Evolutionary conservation across 2,797 vertebrate genomes (phyloP), one percentile per base, ranked within the genome.

Genomic region (Merluccius polli): DNA sequence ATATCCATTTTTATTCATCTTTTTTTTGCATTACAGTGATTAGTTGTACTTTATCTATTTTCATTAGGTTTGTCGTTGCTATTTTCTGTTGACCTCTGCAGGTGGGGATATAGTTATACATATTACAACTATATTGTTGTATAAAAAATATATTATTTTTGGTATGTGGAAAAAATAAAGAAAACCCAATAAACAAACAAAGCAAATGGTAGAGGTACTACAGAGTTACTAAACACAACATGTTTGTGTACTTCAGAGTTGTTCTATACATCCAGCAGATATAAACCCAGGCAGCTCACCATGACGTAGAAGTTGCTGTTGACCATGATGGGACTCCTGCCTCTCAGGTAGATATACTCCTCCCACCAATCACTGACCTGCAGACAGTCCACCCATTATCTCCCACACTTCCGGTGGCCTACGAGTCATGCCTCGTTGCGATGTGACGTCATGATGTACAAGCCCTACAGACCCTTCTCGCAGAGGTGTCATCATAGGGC

Each of bases 361-460:
- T 98, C 97, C 97, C 97, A 98, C 97, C 97, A 98, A 89, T 98
- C 97, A 32, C 97, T 98, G 74, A 99, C 97, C 97, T 99, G 73
- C 31, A 69, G 31, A 10, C 0, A 69, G 12, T 32, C n/a, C 31
- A 36, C n/a, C 2, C 31, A 33, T 68, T 32, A 70, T 21, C 9
- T 52, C 29, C 35, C 1, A 69, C 59, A 65, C 10, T 65, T 12
- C 1, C 38, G 4, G 3, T 41, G 38, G 38, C 38, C 38, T 21
- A n/a, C n/a, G n/a, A n/a, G n/a, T n/a, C n/a, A n/a, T n/a, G n/a
- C n/a, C n/a, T n/a, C n/a, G n/a, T n/a, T n/a, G n/a, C n/a, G n/a
- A n/a, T n/a, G n/a, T n/a, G n/a, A n/a, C n/a, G n/a, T n/a, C n/a
- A n/a, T n/a, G n/a, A n/a, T n/a, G n/a, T n/a, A n/a, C n/a, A n/a